These are phyloP conservation scores for Pseudococcus viburni DNA, from an alignment of 2,888 invertebrate genomes.

Conservation along the genomic window DNA sequence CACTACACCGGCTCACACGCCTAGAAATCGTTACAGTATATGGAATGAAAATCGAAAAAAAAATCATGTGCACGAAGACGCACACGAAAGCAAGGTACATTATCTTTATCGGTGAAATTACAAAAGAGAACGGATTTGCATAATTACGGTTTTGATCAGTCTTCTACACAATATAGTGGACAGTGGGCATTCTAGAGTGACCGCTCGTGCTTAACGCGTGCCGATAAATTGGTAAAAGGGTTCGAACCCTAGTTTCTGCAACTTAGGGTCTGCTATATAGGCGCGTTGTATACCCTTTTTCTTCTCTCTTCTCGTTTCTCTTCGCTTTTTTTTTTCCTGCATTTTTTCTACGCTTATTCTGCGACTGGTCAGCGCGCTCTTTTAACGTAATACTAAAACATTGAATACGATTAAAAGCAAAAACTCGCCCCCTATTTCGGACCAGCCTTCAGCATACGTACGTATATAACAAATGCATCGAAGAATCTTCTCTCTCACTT, in stretches of 20 bases:
- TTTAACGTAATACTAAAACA: constrained; percentile 51
- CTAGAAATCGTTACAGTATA: not conserved
- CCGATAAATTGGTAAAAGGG: constrained; percentile 66
- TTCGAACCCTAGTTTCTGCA: constrained; percentile 61
- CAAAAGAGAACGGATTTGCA: constrained; percentile 65
- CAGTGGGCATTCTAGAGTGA: constrained; percentile 64
- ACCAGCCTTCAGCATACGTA: not conserved
- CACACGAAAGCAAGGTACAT: constrained; percentile 56
- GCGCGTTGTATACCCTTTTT: constrained; percentile 57
- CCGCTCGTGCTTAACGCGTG: constrained; percentile 66
- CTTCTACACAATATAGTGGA: constrained; percentile 50
- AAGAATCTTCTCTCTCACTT: not conserved
- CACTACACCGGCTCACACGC: not conserved
- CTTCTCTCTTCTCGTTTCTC: constrained; percentile 42
- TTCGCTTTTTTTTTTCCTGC: not conserved
- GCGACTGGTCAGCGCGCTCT: constrained; percentile 38
- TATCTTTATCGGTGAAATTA: constrained; percentile 64
- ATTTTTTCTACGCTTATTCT: not conserved
- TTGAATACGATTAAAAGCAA: constrained; percentile 50
- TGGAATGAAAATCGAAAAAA: not conserved
- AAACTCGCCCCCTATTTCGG: constrained; percentile 30
- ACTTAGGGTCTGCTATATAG: constrained; percentile 35
- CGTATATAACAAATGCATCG: constrained; percentile 10
- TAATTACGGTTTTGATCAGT: constrained; percentile 65
- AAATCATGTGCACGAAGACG: constrained; percentile 45